Percentiles rank a stretch among this genome's conserved stretches.
phyloP scores from a whole-genome alignment of 2,888 invertebrate genomes.

The Ctenicera cuprea region DNA sequence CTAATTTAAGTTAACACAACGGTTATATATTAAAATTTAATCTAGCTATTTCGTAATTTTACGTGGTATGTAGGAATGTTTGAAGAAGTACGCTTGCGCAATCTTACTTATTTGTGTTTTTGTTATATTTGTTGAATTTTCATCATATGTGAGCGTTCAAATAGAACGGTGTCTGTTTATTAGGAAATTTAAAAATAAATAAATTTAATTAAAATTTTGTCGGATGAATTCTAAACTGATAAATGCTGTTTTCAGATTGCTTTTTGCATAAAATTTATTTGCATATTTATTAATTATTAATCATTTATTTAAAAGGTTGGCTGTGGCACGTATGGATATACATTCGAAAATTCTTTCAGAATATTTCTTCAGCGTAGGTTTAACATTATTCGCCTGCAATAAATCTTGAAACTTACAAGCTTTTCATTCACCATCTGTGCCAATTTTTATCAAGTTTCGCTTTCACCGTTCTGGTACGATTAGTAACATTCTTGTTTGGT shows the following conservation, averaged over 20 bases:
- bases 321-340: not conserved
- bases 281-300: not conserved
- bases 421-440: constrained; percentile 2
- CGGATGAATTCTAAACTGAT: too few relatives aligned
- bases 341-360: not conserved
- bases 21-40: constrained; percentile 37
- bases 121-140: not conserved
- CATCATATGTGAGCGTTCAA: too few relatives aligned
- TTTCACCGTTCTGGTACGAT: not conserved
- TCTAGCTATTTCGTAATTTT: constrained; percentile 4
- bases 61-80: not conserved
- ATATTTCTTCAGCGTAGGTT: not conserved
- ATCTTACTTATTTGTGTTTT: not conserved
- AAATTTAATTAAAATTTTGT: too few relatives aligned
- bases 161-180: too few relatives aligned
- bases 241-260: too few relatives aligned
- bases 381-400: not conserved
- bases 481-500: constrained; percentile 1
- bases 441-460: constrained; percentile 4
- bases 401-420: constrained; percentile 8
- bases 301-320: not conserved
- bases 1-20: constrained; percentile 37
- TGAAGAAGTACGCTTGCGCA: not conserved
- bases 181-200: too few relatives aligned
- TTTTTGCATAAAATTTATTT: too few relatives aligned